These are phyloP conservation scores for Acanthosoma haemorrhoidale DNA, from an alignment of 2,888 invertebrate genomes.

Conservation along the genomic window DNA sequence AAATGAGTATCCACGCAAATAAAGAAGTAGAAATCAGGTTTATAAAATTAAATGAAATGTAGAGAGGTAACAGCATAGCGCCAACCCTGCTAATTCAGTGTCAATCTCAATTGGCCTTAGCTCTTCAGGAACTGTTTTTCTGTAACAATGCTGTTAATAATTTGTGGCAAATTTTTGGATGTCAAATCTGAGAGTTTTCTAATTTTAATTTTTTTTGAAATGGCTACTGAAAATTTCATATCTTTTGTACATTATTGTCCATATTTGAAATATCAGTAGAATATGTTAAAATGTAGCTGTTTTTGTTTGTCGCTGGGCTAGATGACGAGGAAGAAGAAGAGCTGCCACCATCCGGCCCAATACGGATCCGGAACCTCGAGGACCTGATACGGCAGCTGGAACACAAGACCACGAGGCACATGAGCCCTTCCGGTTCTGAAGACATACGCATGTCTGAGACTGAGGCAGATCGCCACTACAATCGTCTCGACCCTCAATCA, in stretches of 20 bases:
- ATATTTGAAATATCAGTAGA: no score
- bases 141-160: not conserved
- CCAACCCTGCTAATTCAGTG: no score
- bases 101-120: not conserved
- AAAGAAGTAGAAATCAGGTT: no score
- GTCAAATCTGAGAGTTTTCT: not conserved
- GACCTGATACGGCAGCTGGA: constrained; percentile 80
- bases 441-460: constrained; percentile 85
- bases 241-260: no score
- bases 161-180: not conserved
- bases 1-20: no score
- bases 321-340: constrained; percentile 69
- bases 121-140: not conserved
- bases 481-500: constrained; percentile 70
- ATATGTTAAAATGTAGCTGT: not conserved
- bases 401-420: constrained; percentile 77
- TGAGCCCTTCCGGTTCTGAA: constrained; percentile 87
- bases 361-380: constrained; percentile 84
- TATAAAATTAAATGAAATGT: no score
- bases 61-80: no score
- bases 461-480: constrained; percentile 79
- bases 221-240: no score
- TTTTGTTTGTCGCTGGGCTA: constrained; percentile 37
- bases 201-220: not conserved
- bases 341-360: constrained; percentile 72